Evolutionary conservation across 2,797 vertebrate genomes (phyloP).

Genomic region (Pachyuromys duprasi): DNA sequence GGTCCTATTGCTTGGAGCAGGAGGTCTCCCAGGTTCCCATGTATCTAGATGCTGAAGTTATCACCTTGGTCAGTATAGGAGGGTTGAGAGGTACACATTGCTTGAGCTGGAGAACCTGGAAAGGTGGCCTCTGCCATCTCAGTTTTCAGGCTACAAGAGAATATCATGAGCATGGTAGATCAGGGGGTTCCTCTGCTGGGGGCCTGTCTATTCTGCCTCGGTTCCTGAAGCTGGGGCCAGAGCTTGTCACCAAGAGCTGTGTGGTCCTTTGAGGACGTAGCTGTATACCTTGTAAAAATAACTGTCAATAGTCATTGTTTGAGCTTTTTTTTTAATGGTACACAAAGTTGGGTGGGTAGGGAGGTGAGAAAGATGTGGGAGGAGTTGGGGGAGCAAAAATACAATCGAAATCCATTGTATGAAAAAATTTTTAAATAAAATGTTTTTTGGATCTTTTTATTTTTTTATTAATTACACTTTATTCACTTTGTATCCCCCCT

Average conservation of each 20-base stretch:
- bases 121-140: neutral
- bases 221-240: neutral
- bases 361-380: neutral
- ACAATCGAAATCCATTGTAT: neutral
- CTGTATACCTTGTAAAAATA: neutral
- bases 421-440: neutral
- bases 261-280: neutral
- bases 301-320: neutral
- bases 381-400: neutral
- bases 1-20: neutral
- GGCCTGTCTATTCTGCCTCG: neutral
- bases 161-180: neutral
- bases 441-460: no score
- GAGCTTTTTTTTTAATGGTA: neutral
- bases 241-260: slow-evolving; percentile 4
- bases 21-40: neutral
- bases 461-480: no score
- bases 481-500: no score
- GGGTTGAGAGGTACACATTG: neutral
- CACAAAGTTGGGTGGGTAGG: neutral
- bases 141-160: neutral
- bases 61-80: neutral
- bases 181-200: neutral
- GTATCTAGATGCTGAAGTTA: neutral
- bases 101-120: neutral